phyloP scores from a whole-genome alignment of 2,888 invertebrate genomes.

The Brachynemurus nebulosus region DNA sequence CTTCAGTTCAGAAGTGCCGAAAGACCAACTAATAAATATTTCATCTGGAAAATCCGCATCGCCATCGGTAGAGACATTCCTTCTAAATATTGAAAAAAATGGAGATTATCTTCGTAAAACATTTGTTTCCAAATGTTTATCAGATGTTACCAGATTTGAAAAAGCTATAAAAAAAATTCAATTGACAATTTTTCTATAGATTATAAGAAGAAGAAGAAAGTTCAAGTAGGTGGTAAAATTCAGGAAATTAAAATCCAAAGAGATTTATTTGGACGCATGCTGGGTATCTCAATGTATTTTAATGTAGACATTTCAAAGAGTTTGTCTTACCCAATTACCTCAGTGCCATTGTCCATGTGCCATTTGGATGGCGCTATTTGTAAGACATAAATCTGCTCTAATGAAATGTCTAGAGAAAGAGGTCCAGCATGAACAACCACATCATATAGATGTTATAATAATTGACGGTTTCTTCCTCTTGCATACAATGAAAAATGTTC shows the following conservation, averaged over 20 bases:
- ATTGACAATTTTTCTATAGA: slow-evolving; percentile 18
- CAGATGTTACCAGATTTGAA: slow-evolving; percentile 19
- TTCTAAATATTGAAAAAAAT: slow-evolving; percentile 8
- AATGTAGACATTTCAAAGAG: slow-evolving; percentile 17
- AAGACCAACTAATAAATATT: neutral
- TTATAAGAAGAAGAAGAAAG: slow-evolving; percentile 14
- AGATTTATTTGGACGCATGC: slow-evolving; percentile 7
- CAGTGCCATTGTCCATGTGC: slow-evolving; percentile 22
- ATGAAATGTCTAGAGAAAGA: slow-evolving; percentile 18
- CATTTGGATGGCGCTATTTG: slow-evolving; percentile 21
- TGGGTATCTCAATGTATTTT: slow-evolving; percentile 17
- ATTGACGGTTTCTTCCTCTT: slow-evolving; percentile 25
- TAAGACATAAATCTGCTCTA: slow-evolving; percentile 21
- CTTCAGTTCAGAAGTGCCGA: neutral
- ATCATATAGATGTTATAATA: slow-evolving; percentile 19
- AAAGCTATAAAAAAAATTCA: slow-evolving; percentile 18
- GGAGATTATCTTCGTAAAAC: slow-evolving; percentile 17
- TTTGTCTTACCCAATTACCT: slow-evolving; percentile 22
- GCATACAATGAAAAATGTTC: slow-evolving; percentile 23
- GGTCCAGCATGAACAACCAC: slow-evolving; percentile 12
- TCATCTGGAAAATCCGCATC: slow-evolving; percentile 6
- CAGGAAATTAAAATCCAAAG: slow-evolving; percentile 19
- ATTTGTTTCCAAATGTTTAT: slow-evolving; percentile 21
- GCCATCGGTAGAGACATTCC: slow-evolving; percentile 10
- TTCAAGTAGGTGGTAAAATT: slow-evolving; percentile 18